Evolutionary conservation across 2,888 invertebrate genomes (phyloP), one percentile per base, ranked within the genome.

Genomic region (Caenorhabditis sp.): DNA sequence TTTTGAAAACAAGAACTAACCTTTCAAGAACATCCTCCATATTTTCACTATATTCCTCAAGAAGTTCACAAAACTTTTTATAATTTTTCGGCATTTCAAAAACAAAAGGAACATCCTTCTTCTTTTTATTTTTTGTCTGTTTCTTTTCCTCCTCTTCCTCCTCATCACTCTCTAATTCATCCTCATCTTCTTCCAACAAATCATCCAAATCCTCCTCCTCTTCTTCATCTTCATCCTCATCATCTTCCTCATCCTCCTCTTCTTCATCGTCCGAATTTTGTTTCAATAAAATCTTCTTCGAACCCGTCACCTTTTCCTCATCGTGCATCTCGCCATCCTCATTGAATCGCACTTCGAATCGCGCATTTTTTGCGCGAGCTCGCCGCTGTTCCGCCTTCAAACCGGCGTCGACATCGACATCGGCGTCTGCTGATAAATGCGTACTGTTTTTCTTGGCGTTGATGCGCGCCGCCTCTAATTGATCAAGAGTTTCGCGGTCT

Each of bases 401-500:
- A 21, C 68, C 71, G 0, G 69, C 77, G 21, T 79, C 64, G 10
- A 72, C 24, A 59, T 74, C 72, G 1, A 77, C 66, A 53, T 81
- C 81, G 14, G 69, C 76, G 27, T 81, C 81, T 5, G 77, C 81
- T 0, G 81, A 78, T 19, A 74, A 26, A 57, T 80, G 78, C 3
- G 59, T 31, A 31, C 4, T 31, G 51, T 50, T 60, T 24, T 62
- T 58, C 27, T 69, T 74, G n/a, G 43, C 17, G 54, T 78, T 81
- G 95, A 93, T 86, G 68, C 94, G 90, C 79, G 94, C 93, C 72
- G 90, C 91, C 89, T 96, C 82, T 1, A 81, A 89, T 82, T 92
- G 91, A 79, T 93, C 93, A 17, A 95, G 88, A 76, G 91, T 92
- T 75, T 92, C 92, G 81, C 92, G 92, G 86, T 95, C 94, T 87